Conservation (phyloP, 2,797 vertebrate genomes). For the Spatula versicolor region DNA sequence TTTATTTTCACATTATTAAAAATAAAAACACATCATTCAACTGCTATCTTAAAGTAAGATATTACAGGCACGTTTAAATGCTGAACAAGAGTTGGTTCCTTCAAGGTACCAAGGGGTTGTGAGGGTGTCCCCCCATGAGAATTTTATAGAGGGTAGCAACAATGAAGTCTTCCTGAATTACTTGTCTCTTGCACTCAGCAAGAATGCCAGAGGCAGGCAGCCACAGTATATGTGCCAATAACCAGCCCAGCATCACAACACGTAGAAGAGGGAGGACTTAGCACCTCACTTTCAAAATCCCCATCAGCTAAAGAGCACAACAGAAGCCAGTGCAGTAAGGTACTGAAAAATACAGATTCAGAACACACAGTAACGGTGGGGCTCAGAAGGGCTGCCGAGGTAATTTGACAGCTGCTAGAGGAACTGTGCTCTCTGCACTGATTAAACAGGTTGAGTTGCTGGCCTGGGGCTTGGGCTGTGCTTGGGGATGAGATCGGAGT, state of each 20-base stretch:
- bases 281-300: neutral
- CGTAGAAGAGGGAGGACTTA: neutral
- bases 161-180: neutral
- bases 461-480: conserved; percentile 32
- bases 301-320: fast-evolving
- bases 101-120: neutral
- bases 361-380: neutral
- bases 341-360: neutral
- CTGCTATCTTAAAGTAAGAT: neutral
- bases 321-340: neutral
- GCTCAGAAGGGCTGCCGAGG: neutral
- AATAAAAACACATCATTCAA: neutral
- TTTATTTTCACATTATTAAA: neutral
- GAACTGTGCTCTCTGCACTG: neutral
- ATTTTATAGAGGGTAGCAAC: neutral
- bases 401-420: neutral
- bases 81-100: neutral
- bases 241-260: neutral
- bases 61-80: neutral
- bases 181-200: neutral
- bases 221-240: neutral
- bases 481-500: fast-evolving
- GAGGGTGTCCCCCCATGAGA: neutral
- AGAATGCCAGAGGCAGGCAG: neutral
- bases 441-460: neutral